A percentile compares a stretch with the other conserved stretches of the same genome.
Conservation (phyloP, 2,797 vertebrate species). For the Sebastes taczanowskii region DNA sequence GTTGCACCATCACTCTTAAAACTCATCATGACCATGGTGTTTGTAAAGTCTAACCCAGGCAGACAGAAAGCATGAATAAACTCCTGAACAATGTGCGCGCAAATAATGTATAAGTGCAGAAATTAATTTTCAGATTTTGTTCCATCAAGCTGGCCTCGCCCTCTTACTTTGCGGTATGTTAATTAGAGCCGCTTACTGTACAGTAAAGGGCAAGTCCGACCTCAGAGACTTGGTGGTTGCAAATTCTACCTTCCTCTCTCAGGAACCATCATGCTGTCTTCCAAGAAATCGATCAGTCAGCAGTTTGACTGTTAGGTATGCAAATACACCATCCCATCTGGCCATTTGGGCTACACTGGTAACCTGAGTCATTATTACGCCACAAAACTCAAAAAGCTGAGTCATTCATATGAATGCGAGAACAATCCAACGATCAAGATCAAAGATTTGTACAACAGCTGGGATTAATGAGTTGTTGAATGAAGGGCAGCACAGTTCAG, state of each 20-base stretch:
- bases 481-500: not conserved
- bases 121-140: not conserved
- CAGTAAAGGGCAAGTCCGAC: slow-evolving; percentile 24
- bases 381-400: slow-evolving; percentile 6
- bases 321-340: slow-evolving; percentile 92
- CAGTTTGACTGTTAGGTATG: slow-evolving; percentile 87
- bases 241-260: slow-evolving; percentile 71
- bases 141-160: not conserved
- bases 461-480: not conserved
- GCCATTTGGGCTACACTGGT: slow-evolving; percentile 52
- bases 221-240: slow-evolving; percentile 54
- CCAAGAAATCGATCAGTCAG: slow-evolving; percentile 87
- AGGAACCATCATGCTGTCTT: slow-evolving; percentile 78
- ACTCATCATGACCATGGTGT: not conserved
- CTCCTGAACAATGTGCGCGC: not conserved
- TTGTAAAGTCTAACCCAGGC: not conserved
- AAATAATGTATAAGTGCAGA: not conserved
- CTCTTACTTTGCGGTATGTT: slow-evolving; percentile 7
- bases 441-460: not conserved
- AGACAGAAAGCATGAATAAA: not conserved
- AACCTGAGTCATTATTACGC: slow-evolving; percentile 66
- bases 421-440: not conserved
- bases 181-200: not conserved
- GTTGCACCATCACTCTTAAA: not conserved
- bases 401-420: not conserved